Evolutionary conservation across 2,113 vertebrate species (phyloP).

Genomic region (Redunca redunca): DNA sequence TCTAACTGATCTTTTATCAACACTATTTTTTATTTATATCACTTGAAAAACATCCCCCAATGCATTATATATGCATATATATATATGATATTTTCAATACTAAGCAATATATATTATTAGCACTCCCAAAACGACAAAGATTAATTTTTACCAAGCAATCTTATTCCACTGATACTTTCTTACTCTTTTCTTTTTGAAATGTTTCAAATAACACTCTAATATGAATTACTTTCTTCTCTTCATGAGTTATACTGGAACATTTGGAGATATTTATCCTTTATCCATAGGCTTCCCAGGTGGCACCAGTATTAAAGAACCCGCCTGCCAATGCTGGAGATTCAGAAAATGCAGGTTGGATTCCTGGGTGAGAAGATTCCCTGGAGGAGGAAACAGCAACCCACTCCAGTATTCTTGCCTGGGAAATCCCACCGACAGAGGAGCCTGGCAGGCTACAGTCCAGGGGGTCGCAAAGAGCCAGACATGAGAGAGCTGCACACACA

Average conservation of each 20-base stretch:
- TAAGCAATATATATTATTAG: neutral
- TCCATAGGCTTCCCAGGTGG: neutral
- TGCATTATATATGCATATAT: neutral
- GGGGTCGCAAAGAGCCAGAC: too few species aligned
- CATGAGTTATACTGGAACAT: neutral
- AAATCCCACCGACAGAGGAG: neutral
- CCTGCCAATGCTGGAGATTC: neutral
- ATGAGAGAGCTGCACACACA: too few species aligned
- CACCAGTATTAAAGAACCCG: neutral
- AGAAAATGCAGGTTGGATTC: neutral
- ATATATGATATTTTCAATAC: neutral
- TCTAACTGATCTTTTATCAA: conserved; percentile 4
- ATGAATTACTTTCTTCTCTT: neutral
- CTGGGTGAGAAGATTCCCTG: neutral
- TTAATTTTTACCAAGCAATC: neutral
- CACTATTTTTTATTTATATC: neutral
- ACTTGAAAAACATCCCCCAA: conserved; percentile 26
- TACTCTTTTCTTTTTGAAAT: neutral
- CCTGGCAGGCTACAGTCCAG: neutral
- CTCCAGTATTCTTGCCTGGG: neutral
- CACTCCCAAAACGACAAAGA: neutral
- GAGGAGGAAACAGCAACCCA: neutral
- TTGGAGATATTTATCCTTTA: neutral
- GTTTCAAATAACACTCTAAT: neutral
- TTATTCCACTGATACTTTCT: neutral